phyloP scores from a whole-genome alignment of 2,888 invertebrate genomes.

The Cantharis nigra region DNA sequence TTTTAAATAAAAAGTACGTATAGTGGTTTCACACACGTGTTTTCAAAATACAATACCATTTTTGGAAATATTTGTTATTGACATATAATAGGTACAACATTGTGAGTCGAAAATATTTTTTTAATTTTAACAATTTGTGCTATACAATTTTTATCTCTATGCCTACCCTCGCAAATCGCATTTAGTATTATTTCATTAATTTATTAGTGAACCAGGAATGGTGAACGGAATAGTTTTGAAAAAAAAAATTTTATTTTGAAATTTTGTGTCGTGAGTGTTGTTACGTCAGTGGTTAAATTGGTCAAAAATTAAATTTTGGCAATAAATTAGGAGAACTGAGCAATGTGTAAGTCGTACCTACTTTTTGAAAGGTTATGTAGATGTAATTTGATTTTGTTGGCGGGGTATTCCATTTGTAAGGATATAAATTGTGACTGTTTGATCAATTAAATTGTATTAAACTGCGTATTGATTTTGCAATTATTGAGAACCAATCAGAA shows the following conservation, averaged over 20 bases:
- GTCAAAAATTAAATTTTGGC: background rate
- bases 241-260: background rate
- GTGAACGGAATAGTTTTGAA: background rate
- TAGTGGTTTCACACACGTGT: background rate
- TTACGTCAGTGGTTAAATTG: background rate
- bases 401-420: constrained; percentile 18
- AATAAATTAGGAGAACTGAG: background rate
- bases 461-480: constrained; percentile 57
- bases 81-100: background rate
- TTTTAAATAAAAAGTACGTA: background rate
- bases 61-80: background rate
- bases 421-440: constrained; percentile 32
- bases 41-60: background rate
- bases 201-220: background rate
- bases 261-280: background rate
- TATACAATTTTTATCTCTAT: background rate
- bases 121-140: background rate
- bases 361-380: constrained; percentile 16
- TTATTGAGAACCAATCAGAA: constrained; percentile 58
- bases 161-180: background rate
- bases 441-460: constrained; percentile 55
- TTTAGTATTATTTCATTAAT: background rate
- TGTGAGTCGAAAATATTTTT: background rate
- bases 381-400: background rate
- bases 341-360: constrained; percentile 18